A percentile compares a stretch with the other conserved stretches of the same genome.
Evolutionary conservation across 2,888 invertebrate species (phyloP).

Genomic region (Ophraella communa): DNA sequence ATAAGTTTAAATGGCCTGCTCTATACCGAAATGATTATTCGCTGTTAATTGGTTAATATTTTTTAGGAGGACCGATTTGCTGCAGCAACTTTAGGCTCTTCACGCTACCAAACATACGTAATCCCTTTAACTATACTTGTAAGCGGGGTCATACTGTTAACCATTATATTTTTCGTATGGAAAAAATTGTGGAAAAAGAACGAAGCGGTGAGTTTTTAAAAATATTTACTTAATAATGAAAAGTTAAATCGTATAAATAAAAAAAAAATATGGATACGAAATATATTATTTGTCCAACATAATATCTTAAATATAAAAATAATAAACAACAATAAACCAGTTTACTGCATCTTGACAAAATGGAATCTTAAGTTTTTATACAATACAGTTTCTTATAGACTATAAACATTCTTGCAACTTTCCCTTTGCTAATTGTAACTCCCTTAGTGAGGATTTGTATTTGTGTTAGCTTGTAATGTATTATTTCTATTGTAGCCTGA

Average conservation of each 20-base stretch:
- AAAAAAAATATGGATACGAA: neutral
- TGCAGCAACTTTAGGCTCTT: constrained; percentile 22
- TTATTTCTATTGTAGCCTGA: too few species aligned
- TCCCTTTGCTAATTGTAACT: too few species aligned
- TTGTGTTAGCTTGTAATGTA: too few species aligned
- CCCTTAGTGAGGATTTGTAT: too few species aligned
- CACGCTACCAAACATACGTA: constrained; percentile 28
- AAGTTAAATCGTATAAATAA: neutral
- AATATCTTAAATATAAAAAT: too few species aligned
- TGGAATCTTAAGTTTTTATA: too few species aligned
- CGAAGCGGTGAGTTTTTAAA: constrained; percentile 42
- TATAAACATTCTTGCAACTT: too few species aligned
- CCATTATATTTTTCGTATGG: constrained; percentile 31
- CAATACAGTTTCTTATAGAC: too few species aligned
- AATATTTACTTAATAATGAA: neutral
- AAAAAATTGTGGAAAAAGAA: constrained; percentile 37
- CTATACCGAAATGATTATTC: too few species aligned
- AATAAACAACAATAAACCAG: too few species aligned
- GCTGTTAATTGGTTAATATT: neutral
- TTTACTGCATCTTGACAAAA: too few species aligned
- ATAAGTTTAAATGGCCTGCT: too few species aligned
- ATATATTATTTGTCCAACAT: neutral
- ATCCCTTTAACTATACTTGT: constrained; percentile 20
- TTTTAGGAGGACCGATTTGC: constrained; percentile 35
- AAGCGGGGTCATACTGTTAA: constrained; percentile 28